Evolutionary conservation across 2,888 invertebrate genomes (phyloP), one percentile per base, ranked within the genome.

Genomic region (Aspidapion aeneum): DNA sequence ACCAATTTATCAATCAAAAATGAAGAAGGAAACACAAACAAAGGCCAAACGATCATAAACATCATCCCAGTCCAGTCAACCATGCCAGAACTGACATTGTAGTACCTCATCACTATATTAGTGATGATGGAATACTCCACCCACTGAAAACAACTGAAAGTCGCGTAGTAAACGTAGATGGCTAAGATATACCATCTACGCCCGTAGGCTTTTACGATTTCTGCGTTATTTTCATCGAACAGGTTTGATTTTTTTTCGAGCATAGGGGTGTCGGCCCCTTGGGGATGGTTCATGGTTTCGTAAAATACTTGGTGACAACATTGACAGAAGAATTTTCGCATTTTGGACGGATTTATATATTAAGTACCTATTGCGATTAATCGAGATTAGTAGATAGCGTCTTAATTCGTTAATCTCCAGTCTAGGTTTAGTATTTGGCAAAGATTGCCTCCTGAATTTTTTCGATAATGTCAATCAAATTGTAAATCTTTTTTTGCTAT

Each of bases 41-140:
- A 94, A 71, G 98, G 95, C 81, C 98, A 99, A 1, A 90, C 86
- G 67, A 95, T 86, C 97, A 98, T 98, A 82, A 90, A 98, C 74
- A 98, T 87, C 91, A 98, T 93, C 54, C 96, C 95, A 19, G 97
- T 93, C 96, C 96, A 96, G 79, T 98, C 92, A 60, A 98, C 92
- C 70, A 86, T 85, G 72, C 86, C 85, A 70, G 86, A 86, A 71
- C 83, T 82, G 20, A 93, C 88, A 50, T 83, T 83, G 77, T 93
- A 93, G 80, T 91, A 91, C 73, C 86, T 87, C 74, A 82, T 84
- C 57, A 96, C 85, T 64, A 94, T 86, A 77, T 95, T 91, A 71
- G 90, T 88, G 68, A 97, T 94, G 76, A 96, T 96, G 75, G 93
- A 90, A 83, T 94, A 94, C 82, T 97, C 93, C 72, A 96, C 91